phyloP scores from a whole-genome alignment of 2,797 vertebrate species.

The Potorous gilbertii region DNA sequence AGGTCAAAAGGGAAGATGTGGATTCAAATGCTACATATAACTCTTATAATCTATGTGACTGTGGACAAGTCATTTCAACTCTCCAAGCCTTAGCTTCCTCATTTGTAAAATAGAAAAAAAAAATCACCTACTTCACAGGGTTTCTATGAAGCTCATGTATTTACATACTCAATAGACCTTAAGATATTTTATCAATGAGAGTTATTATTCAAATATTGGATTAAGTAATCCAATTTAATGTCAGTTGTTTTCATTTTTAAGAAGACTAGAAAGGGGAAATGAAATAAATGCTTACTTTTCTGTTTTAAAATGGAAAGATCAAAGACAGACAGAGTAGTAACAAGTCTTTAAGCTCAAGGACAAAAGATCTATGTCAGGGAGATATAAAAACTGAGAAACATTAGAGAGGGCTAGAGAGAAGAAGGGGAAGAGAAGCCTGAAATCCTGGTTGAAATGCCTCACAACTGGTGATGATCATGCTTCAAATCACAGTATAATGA shows the following conservation, averaged over 20 bases:
- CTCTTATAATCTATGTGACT: neutral
- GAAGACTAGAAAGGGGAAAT: neutral
- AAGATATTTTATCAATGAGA: neutral
- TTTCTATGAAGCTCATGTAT: neutral
- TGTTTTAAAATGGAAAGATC: neutral
- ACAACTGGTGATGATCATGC: neutral
- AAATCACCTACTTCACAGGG: neutral
- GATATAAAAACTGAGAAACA: neutral
- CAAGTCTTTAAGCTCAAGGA: neutral
- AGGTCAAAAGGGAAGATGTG: neutral
- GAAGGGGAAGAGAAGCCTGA: neutral
- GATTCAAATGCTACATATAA: neutral
- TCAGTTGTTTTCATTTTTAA: neutral
- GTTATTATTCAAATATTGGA: neutral
- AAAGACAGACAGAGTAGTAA: neutral
- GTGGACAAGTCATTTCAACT: neutral
- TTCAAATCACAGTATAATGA: slow-evolving; percentile 34
- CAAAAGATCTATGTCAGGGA: neutral
- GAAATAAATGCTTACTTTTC: neutral
- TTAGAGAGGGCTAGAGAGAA: neutral
- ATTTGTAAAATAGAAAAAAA: neutral
- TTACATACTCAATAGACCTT: neutral
- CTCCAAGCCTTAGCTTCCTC: neutral
- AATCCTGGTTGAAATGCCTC: neutral
- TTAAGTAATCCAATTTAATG: neutral